These are phyloP conservation scores for Malurus leucopterus DNA, from an alignment of 2,797 vertebrate species.

Conservation along the genomic window DNA sequence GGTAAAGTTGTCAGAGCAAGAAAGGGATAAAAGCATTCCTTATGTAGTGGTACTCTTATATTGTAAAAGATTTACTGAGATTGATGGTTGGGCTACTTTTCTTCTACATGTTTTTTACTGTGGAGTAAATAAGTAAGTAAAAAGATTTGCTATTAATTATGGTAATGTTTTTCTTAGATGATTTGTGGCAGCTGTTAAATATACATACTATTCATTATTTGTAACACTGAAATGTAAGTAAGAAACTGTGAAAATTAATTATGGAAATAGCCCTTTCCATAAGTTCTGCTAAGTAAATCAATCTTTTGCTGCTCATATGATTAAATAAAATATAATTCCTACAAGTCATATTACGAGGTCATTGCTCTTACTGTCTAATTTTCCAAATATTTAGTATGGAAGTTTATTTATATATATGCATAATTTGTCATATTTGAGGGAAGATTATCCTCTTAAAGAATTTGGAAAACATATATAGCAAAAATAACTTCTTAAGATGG, in stretches of 20 bases:
- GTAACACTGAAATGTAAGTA: not conserved
- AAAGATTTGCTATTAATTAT: not conserved
- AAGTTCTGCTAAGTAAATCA: not conserved
- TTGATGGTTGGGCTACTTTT: not conserved
- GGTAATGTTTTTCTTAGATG: not conserved
- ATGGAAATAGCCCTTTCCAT: not conserved
- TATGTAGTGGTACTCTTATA: rapidly evolving
- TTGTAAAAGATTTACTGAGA: not conserved
- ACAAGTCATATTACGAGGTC: not conserved
- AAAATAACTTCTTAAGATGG: not conserved
- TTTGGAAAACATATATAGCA: not conserved
- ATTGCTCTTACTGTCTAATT: not conserved
- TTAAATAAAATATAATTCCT: not conserved
- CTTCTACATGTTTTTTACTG: not conserved
- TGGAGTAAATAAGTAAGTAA: not conserved
- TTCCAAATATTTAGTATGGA: not conserved
- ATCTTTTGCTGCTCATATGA: not conserved
- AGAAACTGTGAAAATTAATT: not conserved
- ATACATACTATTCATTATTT: not conserved
- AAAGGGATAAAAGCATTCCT: not conserved
- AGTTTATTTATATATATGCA: not conserved
- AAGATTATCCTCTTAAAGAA: not conserved
- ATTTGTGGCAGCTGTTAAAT: not conserved
- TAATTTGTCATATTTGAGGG: not conserved
- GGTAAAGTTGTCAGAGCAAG: not conserved